Base-by-base conservation (phyloP, 2,113 vertebrate species). In the Hucho hucho region DNA sequence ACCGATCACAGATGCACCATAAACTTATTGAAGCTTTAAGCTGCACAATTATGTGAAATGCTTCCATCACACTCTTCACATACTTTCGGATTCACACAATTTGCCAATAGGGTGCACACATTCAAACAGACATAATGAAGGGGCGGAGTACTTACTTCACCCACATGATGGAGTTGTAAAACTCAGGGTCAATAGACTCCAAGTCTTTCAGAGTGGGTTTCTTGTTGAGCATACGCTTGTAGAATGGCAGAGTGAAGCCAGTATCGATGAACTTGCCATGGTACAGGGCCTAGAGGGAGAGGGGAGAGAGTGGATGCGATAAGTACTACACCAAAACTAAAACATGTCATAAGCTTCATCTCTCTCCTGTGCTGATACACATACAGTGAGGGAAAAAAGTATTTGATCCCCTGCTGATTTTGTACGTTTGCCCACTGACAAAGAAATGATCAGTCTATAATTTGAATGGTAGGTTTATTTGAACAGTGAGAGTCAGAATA, bases 221-320 rank as follows among this genome's bases (percentile, higher is more conserved):
- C 89, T 99, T 99, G 91, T 97, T 98, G 77, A 99, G 91, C 98
- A 99, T 99, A 28, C 96, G 92, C 87, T 99, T 99, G 89, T 99
- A 99, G 94, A 99, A 99, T 0, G 97, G 97, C 76, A 99, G 92
- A 1, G 96, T 98, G 91, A 99, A 99, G 87, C 98, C 98, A 0
- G 98, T 99, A 79, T 99, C 97, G 0, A 99, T 99, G 89, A 99
- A 99, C 92, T 98, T 98, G 0, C 98, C 98, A 0, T 99, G 98
- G 75, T 99, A 98, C 76, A 99, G 74, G 0, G 97, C 97, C 97
- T 98, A 87, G 12, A 3, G 16, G 67, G 64, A 85, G 63, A 73
- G 43, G 64, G 58, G 22, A 28, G 26, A 66, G 61, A 64, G 26
- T 46, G 18, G 47, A 47, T 46, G 64, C 64, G 66, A 18, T 58